phyloP scores from a whole-genome alignment of 2,797 vertebrate species.

The Brachymystax lenok region DNA sequence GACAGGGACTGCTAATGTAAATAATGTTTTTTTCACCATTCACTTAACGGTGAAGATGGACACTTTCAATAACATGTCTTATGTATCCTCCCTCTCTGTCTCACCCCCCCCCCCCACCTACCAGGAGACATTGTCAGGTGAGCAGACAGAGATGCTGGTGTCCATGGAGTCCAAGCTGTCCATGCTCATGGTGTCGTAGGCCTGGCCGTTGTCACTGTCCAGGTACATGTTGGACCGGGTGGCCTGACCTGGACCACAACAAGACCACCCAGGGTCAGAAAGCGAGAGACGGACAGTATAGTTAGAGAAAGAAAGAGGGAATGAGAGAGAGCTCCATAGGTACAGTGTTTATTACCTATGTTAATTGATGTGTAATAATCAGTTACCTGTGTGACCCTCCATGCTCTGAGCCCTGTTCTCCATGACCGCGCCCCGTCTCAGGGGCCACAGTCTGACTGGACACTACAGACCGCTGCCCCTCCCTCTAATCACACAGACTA shows the following conservation, averaged over 20 bases:
- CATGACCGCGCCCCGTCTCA: slow-evolving; percentile 35
- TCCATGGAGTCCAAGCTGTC: slow-evolving; percentile 96
- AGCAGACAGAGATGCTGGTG: slow-evolving; percentile 95
- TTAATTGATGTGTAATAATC: neutral
- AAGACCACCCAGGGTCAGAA: neutral
- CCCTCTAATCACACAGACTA: slow-evolving; percentile 55
- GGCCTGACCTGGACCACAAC: slow-evolving; percentile 51
- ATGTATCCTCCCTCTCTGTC: no score
- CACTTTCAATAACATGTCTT: no score
- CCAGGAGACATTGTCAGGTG: slow-evolving; percentile 96
- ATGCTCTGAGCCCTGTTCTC: slow-evolving; percentile 19
- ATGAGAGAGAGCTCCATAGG: neutral
- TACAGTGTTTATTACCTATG: neutral
- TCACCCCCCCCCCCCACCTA: slow-evolving; percentile 42
- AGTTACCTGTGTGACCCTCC: slow-evolving; percentile 53
- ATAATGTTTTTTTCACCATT: no score
- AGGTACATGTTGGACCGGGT: slow-evolving; percentile 91
- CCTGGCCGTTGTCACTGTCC: slow-evolving; percentile 84
- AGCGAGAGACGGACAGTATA: neutral
- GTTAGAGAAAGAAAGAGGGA: neutral
- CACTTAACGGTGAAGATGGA: no score
- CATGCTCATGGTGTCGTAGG: slow-evolving; percentile 90
- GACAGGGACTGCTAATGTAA: no score
- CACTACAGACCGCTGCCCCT: slow-evolving; percentile 36
- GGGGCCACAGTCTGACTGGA: slow-evolving; percentile 40